Conservation (phyloP, 2,888 invertebrate genomes). For the Diarsia brunnea region DNA sequence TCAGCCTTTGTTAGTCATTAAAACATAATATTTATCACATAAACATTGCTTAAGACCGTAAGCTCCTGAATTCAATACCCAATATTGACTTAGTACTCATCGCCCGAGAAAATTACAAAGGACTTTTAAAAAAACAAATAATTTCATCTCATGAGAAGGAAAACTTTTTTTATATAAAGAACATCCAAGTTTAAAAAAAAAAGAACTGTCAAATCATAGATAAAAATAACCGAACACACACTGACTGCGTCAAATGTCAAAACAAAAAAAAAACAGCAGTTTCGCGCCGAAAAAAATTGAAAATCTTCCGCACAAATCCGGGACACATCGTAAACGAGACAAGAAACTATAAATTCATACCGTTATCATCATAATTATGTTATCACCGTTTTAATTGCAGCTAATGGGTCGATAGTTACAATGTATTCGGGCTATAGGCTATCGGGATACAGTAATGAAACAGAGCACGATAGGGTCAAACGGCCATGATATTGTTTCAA, state of each 20-base stretch:
- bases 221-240: slow-evolving; percentile 7
- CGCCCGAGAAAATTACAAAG: not conserved
- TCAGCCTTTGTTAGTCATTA: not conserved
- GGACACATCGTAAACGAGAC: slow-evolving; percentile 38
- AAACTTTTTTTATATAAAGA: not conserved
- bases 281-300: not conserved
- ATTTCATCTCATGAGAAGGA: not conserved
- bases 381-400: slow-evolving; percentile 85
- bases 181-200: not conserved
- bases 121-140: not conserved
- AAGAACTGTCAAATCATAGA: slow-evolving; percentile 15
- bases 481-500: slow-evolving; percentile 65
- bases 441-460: slow-evolving; percentile 66
- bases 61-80: slow-evolving; percentile 30
- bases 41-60: slow-evolving; percentile 34
- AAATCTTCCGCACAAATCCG: slow-evolving; percentile 40
- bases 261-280: not conserved
- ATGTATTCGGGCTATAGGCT: slow-evolving; percentile 75
- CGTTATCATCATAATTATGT: slow-evolving; percentile 82
- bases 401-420: slow-evolving; percentile 85
- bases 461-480: slow-evolving; percentile 50
- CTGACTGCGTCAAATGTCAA: not conserved
- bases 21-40: slow-evolving; percentile 10
- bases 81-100: slow-evolving; percentile 37
- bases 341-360: slow-evolving; percentile 66